Evolutionary conservation across 2,113 vertebrate species (phyloP).

Genomic region (Alligator mississippiensis): DNA sequence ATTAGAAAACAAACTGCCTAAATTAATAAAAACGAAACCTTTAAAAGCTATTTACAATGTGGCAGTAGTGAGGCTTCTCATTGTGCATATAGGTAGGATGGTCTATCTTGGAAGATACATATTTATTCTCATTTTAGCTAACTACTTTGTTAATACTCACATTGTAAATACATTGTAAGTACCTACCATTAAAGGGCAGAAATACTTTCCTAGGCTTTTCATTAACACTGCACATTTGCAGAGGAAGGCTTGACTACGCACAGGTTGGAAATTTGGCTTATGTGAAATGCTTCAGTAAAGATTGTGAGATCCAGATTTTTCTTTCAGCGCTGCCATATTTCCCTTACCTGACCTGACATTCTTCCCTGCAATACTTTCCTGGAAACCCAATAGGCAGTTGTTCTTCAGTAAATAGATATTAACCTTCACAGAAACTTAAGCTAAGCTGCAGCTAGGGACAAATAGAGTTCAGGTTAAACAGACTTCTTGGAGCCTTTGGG

Average conservation of each 20-base stretch:
- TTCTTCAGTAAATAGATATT: background rate
- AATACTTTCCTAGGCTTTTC: background rate
- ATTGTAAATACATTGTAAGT: too few relatives aligned
- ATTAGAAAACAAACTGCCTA: background rate
- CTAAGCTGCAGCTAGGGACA: background rate
- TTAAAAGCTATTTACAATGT: background rate
- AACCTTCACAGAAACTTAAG: background rate
- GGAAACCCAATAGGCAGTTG: background rate
- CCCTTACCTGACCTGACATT: background rate
- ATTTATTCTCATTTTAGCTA: too few relatives aligned
- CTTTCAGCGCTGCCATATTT: fast-evolving
- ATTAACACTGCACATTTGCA: background rate
- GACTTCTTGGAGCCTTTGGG: fast-evolving
- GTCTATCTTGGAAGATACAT: too few relatives aligned
- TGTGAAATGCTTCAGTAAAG: background rate
- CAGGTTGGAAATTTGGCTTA: background rate
- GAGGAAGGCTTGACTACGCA: background rate
- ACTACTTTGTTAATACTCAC: too few relatives aligned
- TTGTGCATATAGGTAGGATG: too few relatives aligned
- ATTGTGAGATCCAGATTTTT: background rate
- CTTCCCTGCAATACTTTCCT: background rate
- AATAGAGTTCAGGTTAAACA: background rate
- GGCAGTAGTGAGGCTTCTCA: background rate
- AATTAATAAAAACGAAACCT: background rate
- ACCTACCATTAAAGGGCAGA: background rate